Evolutionary conservation across 2,113 vertebrate species (phyloP).

Genomic region (Mastomys coucha): DNA sequence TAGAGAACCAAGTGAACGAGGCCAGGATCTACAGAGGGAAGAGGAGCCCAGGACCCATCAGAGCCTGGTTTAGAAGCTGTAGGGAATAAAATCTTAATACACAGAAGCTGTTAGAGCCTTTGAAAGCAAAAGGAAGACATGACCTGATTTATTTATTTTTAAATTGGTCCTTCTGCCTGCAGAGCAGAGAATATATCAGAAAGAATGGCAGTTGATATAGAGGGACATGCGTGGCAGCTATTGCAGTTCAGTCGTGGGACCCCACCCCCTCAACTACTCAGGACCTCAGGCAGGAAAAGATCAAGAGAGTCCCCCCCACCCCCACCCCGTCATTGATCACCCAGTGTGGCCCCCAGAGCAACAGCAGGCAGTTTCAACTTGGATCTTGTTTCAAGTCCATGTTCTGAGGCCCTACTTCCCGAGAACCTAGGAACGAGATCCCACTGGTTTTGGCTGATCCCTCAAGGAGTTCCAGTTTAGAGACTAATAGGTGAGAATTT

Average conservation of each 20-base stretch:
- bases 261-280: not conserved
- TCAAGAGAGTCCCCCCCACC: not conserved
- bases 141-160: constrained; percentile 68
- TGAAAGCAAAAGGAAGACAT: constrained; percentile 2
- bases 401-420: not conserved
- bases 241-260: not conserved
- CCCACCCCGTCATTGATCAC: not conserved
- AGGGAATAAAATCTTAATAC: not conserved
- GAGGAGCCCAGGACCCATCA: not conserved
- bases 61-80: not conserved
- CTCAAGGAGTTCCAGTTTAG: not conserved
- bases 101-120: not conserved
- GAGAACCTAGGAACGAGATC: not conserved
- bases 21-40: not conserved
- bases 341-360: not conserved
- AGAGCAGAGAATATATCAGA: not conserved
- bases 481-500: not conserved
- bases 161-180: constrained; percentile 26
- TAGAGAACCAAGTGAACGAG: not conserved
- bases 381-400: not conserved
- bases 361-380: no score
- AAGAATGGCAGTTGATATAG: not conserved
- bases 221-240: not conserved
- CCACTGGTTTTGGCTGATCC: not conserved
- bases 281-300: not conserved